phyloP scores from a whole-genome alignment of 92 coral and sea anemone genomes.

The Montipora capitata region DNA sequence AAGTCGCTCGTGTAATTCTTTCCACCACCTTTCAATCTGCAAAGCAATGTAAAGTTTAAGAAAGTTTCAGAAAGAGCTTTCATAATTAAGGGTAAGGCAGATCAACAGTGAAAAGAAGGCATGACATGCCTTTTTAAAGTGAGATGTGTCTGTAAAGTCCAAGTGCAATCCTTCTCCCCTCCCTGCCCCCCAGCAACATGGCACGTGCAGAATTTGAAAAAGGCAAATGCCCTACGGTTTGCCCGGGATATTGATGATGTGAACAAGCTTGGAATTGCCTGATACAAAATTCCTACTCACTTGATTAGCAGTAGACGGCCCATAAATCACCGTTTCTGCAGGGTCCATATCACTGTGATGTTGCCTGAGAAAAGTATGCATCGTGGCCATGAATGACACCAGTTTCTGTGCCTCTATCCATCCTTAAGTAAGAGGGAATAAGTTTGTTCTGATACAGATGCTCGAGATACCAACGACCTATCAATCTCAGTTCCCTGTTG shows the following conservation, averaged over 20 bases:
- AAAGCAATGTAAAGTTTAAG: too few relatives aligned
- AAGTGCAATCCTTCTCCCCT: neutral
- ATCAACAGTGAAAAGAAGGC: neutral
- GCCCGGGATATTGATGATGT: neutral
- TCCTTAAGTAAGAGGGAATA: constrained; percentile 52
- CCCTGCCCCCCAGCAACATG: neutral
- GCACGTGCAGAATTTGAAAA: neutral
- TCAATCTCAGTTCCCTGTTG: constrained; percentile 31
- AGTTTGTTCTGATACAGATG: constrained; percentile 34
- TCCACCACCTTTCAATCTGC: too few relatives aligned
- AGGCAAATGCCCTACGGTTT: neutral
- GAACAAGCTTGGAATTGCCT: neutral
- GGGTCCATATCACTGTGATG: constrained; percentile 59
- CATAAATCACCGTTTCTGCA: constrained; percentile 55
- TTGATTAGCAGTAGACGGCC: constrained; percentile 69
- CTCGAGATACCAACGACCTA: constrained; percentile 56
- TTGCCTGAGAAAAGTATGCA: constrained; percentile 55
- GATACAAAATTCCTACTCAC: constrained; percentile 16
- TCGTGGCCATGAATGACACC: constrained; percentile 71
- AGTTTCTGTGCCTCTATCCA: constrained; percentile 73
- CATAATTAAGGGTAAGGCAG: neutral
- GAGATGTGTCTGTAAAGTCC: neutral
- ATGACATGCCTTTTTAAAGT: neutral
- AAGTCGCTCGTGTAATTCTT: too few relatives aligned
- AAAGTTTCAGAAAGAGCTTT: neutral